Conservation (phyloP, 2,113 vertebrate species). For the Carlito syrichta region DNA sequence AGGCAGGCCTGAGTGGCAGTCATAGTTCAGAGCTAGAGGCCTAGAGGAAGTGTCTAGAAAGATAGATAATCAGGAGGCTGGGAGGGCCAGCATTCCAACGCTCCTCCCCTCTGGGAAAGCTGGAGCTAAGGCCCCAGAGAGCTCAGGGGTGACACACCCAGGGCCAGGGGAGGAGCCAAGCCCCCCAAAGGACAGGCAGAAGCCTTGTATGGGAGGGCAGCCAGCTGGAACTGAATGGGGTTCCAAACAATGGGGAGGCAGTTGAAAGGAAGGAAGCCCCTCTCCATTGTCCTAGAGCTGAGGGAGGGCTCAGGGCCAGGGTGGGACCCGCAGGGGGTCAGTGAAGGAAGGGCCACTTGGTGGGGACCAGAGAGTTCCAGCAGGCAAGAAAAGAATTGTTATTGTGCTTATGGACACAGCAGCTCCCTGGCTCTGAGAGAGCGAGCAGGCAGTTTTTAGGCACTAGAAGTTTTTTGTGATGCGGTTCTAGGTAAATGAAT, state of each 20-base stretch:
- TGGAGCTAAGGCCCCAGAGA: background rate
- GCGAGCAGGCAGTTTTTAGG: slow-evolving; percentile 83
- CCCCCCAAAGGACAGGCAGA: background rate
- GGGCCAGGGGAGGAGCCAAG: background rate
- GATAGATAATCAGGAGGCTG: background rate
- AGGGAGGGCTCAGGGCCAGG: background rate
- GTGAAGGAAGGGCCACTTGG: background rate
- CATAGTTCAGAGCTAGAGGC: slow-evolving; percentile 32
- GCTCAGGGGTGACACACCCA: background rate
- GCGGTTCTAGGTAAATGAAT: slow-evolving; percentile 78
- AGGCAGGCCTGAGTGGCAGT: slow-evolving; percentile 53
- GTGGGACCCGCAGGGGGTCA: background rate
- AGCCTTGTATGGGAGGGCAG: background rate
- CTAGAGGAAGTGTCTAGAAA: slow-evolving; percentile 26
- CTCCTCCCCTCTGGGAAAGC: slow-evolving; percentile 26
- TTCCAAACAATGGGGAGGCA: background rate
- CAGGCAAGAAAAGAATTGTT: slow-evolving; percentile 63
- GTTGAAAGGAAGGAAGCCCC: background rate
- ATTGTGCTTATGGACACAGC: slow-evolving; percentile 89
- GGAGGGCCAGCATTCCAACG: background rate
- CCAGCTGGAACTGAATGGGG: background rate
- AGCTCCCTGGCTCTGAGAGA: slow-evolving; percentile 81
- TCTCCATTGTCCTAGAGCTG: background rate
- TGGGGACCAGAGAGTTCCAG: slow-evolving; percentile 48
- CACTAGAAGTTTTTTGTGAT: slow-evolving; percentile 85